Evolutionary conservation across 2,113 vertebrate genomes (phyloP), one percentile per base, ranked within the genome.

Genomic region (Peromyscus leucopus): DNA sequence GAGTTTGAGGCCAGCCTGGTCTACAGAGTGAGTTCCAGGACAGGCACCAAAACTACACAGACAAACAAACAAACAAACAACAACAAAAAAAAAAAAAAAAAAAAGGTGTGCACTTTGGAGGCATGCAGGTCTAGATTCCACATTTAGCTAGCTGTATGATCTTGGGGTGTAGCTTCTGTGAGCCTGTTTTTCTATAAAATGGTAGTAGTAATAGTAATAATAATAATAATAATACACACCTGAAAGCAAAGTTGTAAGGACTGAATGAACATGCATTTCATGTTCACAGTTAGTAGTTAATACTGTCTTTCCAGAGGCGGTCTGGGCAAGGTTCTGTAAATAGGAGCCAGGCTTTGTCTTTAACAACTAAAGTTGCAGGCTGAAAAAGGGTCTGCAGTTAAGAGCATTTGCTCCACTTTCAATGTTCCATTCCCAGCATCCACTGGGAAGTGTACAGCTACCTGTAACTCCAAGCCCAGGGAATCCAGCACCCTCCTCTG

Each of bases 111-210:
- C 55, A 76, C 46, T 82, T 79, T 84, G 12, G 48, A 91, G 85
- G 72, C 80, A 74, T 82, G 33, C 15, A 79, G 33, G 67, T 69
- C 36, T 69, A 33, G 36, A 4, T 90, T 42, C 80, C 72, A 61
- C n/a, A 28, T 69, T 79, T 57, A 89, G 80, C 89, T 88, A 48
- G 17, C 39, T 95, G 51, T 46, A 7, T 28, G 7, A 79, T 76
- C 90, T 80, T 91, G 28, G 55, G 36, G 9, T 78, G 0, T 96
- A 63, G 80, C 21, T 4, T 85, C 90, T 51, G 5, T 91, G 48
- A 82, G 71, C 87, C 71, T 88, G 11, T 94, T 93, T 89, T 48
- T 95, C 59, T 75, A 15, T 96, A 59, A 78, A 89, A 51, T n/a
- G 33, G 46, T 39, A 63, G n/a, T 87, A 28, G 33, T 39, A 63